Evolutionary conservation across 1,140 invertebrate species (phyloP).

Genomic region (Tetraneura akinire): DNA sequence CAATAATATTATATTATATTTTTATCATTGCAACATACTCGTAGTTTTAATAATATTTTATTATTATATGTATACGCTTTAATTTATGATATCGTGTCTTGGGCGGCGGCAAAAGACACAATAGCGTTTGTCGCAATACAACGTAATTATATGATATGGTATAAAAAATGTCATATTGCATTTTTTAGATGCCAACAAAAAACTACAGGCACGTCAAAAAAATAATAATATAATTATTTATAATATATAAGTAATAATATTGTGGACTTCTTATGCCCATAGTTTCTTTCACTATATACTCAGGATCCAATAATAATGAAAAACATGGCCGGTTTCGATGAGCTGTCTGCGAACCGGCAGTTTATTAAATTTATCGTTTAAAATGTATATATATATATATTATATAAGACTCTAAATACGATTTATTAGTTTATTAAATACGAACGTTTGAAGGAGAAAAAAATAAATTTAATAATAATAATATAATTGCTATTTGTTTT

Average conservation of each 20-base stretch:
- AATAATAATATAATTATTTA: no score
- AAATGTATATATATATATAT: no score
- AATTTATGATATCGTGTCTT: not conserved
- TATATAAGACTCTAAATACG: not conserved
- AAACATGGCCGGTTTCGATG: not conserved
- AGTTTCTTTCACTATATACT: no score
- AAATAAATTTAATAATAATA: not conserved
- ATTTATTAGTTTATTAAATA: constrained; percentile 12
- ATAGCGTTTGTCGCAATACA: not conserved
- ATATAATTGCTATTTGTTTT: not conserved
- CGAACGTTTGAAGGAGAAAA: not conserved
- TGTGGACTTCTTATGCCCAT: not conserved
- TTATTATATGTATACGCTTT: not conserved
- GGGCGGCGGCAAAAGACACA: not conserved
- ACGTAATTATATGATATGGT: not conserved
- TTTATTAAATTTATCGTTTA: constrained; percentile 21
- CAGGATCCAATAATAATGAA: constrained; percentile 2
- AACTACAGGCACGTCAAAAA: no score
- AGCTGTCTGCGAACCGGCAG: no score
- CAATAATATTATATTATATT: not conserved
- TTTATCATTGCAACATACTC: no score
- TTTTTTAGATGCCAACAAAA: not conserved
- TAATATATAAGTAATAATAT: not conserved
- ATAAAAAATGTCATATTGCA: not conserved
- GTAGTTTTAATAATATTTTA: not conserved